A percentile compares a stretch with the other conserved stretches of the same genome.
phyloP scores from a whole-genome alignment of 2,797 vertebrate genomes.

The Aphelocoma californica region DNA sequence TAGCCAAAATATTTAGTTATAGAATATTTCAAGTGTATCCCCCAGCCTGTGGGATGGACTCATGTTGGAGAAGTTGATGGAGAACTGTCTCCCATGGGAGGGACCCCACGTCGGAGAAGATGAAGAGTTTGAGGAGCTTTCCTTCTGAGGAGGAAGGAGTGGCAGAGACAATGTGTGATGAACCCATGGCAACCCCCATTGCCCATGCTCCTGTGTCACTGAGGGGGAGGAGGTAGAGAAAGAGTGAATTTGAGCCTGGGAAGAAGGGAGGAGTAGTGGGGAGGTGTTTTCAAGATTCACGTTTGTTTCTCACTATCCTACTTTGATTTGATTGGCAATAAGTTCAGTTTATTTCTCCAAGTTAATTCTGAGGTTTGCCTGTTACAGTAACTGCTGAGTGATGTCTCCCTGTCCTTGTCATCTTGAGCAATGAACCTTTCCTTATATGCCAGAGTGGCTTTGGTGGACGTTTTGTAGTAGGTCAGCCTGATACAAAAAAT shows the following conservation, averaged over 20 bases:
- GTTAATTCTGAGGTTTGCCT: background rate
- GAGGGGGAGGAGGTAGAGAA: background rate
- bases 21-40: background rate
- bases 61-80: background rate
- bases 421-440: background rate
- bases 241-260: background rate
- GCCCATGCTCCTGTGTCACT: background rate
- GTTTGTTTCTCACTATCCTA: background rate
- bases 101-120: background rate
- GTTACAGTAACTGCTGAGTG: fast-evolving
- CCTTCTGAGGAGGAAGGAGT: background rate
- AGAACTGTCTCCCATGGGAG: background rate
- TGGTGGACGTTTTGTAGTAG: background rate
- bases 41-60: too few relatives aligned
- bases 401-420: background rate
- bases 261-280: background rate
- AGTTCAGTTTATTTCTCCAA: background rate
- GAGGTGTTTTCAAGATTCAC: background rate
- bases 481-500: background rate
- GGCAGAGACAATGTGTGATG: background rate
- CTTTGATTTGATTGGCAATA: background rate
- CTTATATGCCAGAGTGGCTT: background rate
- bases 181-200: fast-evolving
- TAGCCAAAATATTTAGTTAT: background rate
- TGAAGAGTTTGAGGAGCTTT: background rate